Conservation (phyloP, 2,888 invertebrate genomes). For the Diarsia dahlii region DNA sequence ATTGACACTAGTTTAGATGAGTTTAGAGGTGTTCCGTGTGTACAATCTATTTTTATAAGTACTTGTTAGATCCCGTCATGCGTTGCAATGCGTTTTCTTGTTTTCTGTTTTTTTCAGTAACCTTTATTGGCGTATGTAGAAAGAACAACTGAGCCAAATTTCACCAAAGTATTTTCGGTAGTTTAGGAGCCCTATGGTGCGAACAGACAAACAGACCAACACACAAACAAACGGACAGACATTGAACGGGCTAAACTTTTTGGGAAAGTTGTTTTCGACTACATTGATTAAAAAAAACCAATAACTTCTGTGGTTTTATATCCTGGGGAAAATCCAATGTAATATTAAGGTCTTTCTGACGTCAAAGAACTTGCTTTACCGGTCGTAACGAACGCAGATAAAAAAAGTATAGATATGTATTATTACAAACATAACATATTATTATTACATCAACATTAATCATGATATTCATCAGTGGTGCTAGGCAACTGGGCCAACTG, state of each 20-base stretch:
- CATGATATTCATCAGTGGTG: too few relatives aligned
- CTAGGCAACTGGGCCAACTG: too few relatives aligned
- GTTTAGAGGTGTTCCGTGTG: background rate
- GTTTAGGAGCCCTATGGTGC: too few relatives aligned
- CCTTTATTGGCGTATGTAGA: too few relatives aligned
- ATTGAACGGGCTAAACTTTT: background rate
- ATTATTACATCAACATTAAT: too few relatives aligned
- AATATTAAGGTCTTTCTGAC: conserved; percentile 27
- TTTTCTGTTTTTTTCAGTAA: too few relatives aligned
- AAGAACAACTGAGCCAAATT: too few relatives aligned
- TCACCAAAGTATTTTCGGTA: too few relatives aligned
- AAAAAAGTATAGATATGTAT: background rate
- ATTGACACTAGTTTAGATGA: too few relatives aligned
- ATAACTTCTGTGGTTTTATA: background rate
- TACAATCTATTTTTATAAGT: background rate
- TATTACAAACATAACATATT: background rate
- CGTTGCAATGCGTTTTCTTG: too few relatives aligned
- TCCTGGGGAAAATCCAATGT: background rate
- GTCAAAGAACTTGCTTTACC: conserved; percentile 45
- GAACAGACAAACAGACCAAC: background rate
- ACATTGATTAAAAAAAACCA: background rate
- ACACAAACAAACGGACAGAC: too few relatives aligned
- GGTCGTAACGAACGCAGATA: background rate
- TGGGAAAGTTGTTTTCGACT: background rate
- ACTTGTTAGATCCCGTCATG: background rate